Conservation (phyloP, 2,113 vertebrate species). For the Etheostoma cragini region DNA sequence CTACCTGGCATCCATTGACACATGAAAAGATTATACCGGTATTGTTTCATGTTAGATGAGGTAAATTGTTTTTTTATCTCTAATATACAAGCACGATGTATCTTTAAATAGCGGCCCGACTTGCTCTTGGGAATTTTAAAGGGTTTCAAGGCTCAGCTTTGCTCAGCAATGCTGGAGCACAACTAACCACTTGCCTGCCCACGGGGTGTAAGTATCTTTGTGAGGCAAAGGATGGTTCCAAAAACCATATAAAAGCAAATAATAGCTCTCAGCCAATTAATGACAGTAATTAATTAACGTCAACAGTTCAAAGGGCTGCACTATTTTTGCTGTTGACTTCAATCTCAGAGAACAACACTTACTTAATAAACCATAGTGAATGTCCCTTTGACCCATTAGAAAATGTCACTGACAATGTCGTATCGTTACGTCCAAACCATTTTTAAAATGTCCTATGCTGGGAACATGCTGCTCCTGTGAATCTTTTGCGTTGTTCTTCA, state of each 20-base stretch:
- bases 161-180: background rate
- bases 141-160: background rate
- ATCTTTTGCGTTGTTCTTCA: slow-evolving; percentile 19
- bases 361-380: slow-evolving; percentile 4
- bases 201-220: background rate
- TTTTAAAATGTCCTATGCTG: background rate
- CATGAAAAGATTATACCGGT: background rate
- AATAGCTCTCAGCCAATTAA: background rate
- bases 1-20: background rate
- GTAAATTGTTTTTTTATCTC: background rate
- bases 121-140: background rate
- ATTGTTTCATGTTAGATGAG: background rate
- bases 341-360: background rate
- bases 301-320: background rate
- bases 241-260: background rate
- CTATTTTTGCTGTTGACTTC: background rate
- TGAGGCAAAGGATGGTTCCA: background rate
- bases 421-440: slow-evolving; percentile 17
- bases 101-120: background rate
- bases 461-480: slow-evolving; percentile 1
- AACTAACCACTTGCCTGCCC: background rate
- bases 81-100: background rate
- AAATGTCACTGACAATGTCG: slow-evolving; percentile 7
- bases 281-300: slow-evolving; percentile 7
- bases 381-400: slow-evolving; percentile 9